phyloP scores from a whole-genome alignment of 2,888 invertebrate genomes.

The Bedellia somnulentella region DNA sequence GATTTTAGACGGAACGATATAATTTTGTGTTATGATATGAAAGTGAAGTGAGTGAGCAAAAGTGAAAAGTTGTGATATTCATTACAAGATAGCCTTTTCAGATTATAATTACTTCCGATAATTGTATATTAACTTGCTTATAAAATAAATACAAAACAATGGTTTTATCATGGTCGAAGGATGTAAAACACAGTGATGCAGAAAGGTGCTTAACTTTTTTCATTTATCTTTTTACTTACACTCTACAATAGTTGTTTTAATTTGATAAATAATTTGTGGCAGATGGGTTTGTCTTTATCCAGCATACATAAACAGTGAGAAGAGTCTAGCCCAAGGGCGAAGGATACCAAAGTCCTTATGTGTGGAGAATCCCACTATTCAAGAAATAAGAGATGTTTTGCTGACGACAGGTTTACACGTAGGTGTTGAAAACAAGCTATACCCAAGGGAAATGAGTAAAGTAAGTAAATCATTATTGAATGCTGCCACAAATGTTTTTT shows the following conservation, averaged over 20 bases:
- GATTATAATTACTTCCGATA: too few relatives aligned
- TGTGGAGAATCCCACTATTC: constrained; percentile 93
- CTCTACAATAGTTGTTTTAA: background rate
- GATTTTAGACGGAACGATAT: too few relatives aligned
- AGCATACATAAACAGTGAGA: constrained; percentile 92
- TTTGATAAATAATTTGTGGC: constrained; percentile 11
- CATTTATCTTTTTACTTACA: background rate
- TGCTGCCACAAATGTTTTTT: background rate
- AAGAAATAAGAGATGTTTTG: constrained; percentile 93
- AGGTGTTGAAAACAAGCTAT: constrained; percentile 90
- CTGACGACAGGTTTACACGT: constrained; percentile 80
- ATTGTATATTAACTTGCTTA: too few relatives aligned
- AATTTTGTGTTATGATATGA: too few relatives aligned
- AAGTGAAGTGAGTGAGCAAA: too few relatives aligned
- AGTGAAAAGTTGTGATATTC: too few relatives aligned
- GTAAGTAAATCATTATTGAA: constrained; percentile 22
- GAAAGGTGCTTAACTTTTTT: constrained; percentile 24
- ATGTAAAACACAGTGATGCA: constrained; percentile 77
- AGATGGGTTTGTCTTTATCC: constrained; percentile 98
- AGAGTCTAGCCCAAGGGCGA: constrained; percentile 87
- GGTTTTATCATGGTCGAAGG: constrained; percentile 72
- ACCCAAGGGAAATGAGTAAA: constrained; percentile 88
- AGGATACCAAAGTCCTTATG: constrained; percentile 80
- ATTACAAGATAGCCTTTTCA: too few relatives aligned
- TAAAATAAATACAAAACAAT: too few relatives aligned